A percentile compares a stretch with the other conserved stretches of the same genome.
Evolutionary conservation across 92 coral and sea anemone genomes (phyloP).

Genomic region (Porites cylindrica): DNA sequence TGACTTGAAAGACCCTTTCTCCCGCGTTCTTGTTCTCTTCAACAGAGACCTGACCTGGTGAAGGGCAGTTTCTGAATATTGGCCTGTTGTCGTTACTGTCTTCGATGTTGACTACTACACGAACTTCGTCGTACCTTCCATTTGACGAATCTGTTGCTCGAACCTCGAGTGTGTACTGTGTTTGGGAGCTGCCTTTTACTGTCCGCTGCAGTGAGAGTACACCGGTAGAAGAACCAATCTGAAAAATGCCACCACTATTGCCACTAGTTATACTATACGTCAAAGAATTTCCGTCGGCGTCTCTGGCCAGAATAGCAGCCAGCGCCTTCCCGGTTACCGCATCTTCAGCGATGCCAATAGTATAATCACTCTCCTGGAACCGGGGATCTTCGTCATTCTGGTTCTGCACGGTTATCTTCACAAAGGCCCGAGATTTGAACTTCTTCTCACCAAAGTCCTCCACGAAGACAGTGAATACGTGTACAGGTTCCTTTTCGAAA

Average conservation of each 20-base stretch:
- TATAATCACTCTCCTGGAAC: constrained; percentile 75
- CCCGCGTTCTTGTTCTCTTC: constrained; percentile 82
- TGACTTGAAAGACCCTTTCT: constrained; percentile 57
- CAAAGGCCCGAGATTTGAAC: constrained; percentile 49
- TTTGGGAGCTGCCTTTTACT: constrained; percentile 47
- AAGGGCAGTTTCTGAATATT: constrained; percentile 68
- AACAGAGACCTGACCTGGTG: constrained; percentile 39
- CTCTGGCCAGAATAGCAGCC: constrained; percentile 92
- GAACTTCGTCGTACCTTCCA: constrained; percentile 42
- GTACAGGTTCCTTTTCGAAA: constrained; percentile 58
- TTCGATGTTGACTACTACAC: constrained; percentile 80
- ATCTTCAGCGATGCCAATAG: constrained; percentile 85
- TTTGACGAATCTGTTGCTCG: constrained; percentile 68
- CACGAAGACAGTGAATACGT: constrained; percentile 73
- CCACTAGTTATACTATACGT: constrained; percentile 53
- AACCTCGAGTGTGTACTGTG: constrained; percentile 71
- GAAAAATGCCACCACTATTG: constrained; percentile 42
- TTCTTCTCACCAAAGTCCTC: constrained; percentile 74
- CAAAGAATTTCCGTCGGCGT: constrained; percentile 76
- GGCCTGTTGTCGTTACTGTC: constrained; percentile 88
- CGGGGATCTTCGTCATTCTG: constrained; percentile 80
- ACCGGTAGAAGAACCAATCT: constrained; percentile 58
- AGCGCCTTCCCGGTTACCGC: constrained; percentile 63
- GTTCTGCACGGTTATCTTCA: constrained; percentile 67
- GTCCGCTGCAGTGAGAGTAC: constrained; percentile 57